A percentile compares a stretch with the other conserved stretches of the same genome.
Evolutionary conservation across 2,797 vertebrate species (phyloP).

Genomic region (Anabacerthia variegaticeps): DNA sequence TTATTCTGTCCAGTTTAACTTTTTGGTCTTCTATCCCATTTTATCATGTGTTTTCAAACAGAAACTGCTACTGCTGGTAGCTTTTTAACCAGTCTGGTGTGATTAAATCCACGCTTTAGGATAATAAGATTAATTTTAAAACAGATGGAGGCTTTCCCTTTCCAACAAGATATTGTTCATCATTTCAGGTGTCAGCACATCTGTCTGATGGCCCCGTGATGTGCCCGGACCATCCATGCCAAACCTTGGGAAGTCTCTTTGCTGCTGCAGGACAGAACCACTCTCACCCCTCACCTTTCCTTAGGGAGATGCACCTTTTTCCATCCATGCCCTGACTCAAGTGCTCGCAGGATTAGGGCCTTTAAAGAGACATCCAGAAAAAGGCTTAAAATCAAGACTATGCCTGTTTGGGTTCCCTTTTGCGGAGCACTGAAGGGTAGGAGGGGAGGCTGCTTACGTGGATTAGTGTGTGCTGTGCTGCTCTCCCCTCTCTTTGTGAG

Average conservation of each 20-base stretch:
- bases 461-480: background rate
- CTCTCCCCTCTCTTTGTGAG: background rate
- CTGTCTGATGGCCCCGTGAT: fast-evolving
- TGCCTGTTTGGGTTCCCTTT: background rate
- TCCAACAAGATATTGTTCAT: background rate
- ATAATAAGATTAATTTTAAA: background rate
- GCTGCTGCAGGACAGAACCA: background rate
- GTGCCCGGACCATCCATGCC: background rate
- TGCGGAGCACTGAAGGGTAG: background rate
- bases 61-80: background rate
- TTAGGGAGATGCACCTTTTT: background rate
- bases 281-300: background rate
- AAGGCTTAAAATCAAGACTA: background rate
- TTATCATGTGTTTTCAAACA: background rate
- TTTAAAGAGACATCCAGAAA: background rate
- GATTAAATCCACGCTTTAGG: background rate
- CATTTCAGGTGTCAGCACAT: background rate
- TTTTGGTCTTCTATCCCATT: background rate
- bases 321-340: background rate
- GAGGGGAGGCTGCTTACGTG: background rate
- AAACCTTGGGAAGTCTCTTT: background rate
- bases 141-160: background rate
- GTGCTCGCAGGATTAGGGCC: fast-evolving
- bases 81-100: background rate
- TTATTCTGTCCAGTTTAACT: background rate